phyloP scores from a whole-genome alignment of 2,888 invertebrate species.

The Dynastes grantii region DNA sequence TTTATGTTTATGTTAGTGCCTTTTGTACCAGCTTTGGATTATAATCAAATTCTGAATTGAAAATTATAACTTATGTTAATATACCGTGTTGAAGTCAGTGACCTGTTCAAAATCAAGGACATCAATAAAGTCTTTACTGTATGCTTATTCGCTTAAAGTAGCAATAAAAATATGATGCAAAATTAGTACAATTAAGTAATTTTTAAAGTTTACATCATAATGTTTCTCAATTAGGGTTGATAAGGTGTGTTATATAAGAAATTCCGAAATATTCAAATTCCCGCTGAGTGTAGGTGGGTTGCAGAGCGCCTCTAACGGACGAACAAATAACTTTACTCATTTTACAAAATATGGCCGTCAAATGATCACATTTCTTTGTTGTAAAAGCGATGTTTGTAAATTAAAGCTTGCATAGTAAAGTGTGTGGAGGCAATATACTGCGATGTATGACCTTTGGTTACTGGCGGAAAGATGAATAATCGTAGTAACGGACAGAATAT shows the following conservation, averaged over 20 bases:
- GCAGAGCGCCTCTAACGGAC: conserved; percentile 28
- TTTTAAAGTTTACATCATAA: neutral
- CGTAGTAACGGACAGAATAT: conserved; percentile 35
- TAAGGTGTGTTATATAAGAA: conserved; percentile 31
- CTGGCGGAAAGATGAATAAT: conserved; percentile 49
- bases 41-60: conserved; percentile 43
- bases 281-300: conserved; percentile 47
- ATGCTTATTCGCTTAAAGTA: conserved; percentile 12
- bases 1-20: neutral
- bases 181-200: neutral
- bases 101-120: conserved; percentile 55
- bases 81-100: conserved; percentile 53
- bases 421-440: conserved; percentile 52
- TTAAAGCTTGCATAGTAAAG: conserved; percentile 54
- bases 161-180: neutral
- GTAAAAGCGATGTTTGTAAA: conserved; percentile 65
- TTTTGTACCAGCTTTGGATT: neutral
- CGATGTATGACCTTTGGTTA: conserved; percentile 48
- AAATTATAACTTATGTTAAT: conserved; percentile 44
- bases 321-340: conserved; percentile 22
- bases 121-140: conserved; percentile 35
- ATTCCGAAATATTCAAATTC: conserved; percentile 36
- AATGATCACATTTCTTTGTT: conserved; percentile 71
- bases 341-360: conserved; percentile 69
- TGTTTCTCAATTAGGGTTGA: neutral